Conservation (phyloP, 1,140 invertebrate species). For the Palaemon carinicauda region DNA sequence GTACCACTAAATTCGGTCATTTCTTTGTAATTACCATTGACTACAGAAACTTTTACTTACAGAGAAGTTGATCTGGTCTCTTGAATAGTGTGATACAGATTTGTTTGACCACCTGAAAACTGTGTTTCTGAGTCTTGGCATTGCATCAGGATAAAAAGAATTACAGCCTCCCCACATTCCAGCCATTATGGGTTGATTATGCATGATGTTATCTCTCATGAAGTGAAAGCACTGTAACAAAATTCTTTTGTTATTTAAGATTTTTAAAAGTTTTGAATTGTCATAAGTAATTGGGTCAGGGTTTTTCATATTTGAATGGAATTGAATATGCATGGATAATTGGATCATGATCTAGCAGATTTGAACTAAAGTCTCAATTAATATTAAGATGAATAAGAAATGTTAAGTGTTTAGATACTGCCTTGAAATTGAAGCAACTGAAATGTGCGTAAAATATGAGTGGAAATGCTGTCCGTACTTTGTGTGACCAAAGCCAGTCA, state of each 20-base stretch:
- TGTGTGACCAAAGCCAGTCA: conserved; percentile 26
- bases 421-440: not conserved
- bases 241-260: no score
- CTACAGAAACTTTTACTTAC: no score
- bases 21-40: no score
- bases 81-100: not conserved
- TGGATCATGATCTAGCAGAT: no score
- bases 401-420: no score
- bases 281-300: not conserved
- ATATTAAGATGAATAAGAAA: no score
- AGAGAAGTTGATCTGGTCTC: conserved; percentile 24
- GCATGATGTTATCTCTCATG: conserved; percentile 43
- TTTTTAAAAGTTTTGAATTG: no score
- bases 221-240: conserved; percentile 34
- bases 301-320: no score
- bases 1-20: not conserved
- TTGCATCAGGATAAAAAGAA: conserved; percentile 4
- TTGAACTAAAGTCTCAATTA: no score
- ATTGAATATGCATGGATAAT: no score
- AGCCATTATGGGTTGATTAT: conserved; percentile 30
- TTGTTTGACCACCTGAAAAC: conserved; percentile 12
- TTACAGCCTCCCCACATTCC: conserved; percentile 45
- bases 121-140: conserved; percentile 11
- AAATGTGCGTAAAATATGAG: not conserved
- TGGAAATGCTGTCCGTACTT: not conserved